phyloP scores from a whole-genome alignment of 2,888 invertebrate genomes.

The Tachina grossa region DNA sequence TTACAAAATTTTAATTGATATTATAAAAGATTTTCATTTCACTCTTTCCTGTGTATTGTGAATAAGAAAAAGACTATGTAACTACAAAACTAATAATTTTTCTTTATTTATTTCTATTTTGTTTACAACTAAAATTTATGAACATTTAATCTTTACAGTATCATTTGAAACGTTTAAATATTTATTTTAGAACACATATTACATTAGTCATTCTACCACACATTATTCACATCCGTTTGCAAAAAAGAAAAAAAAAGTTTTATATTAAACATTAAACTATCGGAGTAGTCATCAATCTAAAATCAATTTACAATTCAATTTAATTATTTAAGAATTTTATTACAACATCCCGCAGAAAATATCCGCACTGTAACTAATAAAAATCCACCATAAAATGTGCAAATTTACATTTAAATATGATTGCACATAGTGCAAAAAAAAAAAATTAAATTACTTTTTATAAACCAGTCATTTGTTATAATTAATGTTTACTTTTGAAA shows the following conservation, averaged over 20 bases:
- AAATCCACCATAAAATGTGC: conserved; percentile 9
- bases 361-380: background rate
- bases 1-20: no score
- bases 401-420: conserved; percentile 1
- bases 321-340: conserved; percentile 43
- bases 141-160: background rate
- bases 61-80: no score
- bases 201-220: conserved; percentile 1
- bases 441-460: conserved; percentile 30
- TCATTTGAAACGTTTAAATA: background rate
- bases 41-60: no score
- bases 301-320: conserved; percentile 30
- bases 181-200: background rate
- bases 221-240: conserved; percentile 26
- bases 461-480: conserved; percentile 56
- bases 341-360: conserved; percentile 17
- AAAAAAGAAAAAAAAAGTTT: background rate
- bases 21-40: no score
- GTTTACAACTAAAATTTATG: background rate
- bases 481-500: conserved; percentile 65
- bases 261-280: conserved; percentile 27
- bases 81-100: no score
- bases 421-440: conserved; percentile 7
- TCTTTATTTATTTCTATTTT: background rate
- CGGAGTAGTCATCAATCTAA: conserved; percentile 1